Base-by-base conservation (phyloP, 2,888 invertebrate species). In the Andrena dorsata region DNA sequence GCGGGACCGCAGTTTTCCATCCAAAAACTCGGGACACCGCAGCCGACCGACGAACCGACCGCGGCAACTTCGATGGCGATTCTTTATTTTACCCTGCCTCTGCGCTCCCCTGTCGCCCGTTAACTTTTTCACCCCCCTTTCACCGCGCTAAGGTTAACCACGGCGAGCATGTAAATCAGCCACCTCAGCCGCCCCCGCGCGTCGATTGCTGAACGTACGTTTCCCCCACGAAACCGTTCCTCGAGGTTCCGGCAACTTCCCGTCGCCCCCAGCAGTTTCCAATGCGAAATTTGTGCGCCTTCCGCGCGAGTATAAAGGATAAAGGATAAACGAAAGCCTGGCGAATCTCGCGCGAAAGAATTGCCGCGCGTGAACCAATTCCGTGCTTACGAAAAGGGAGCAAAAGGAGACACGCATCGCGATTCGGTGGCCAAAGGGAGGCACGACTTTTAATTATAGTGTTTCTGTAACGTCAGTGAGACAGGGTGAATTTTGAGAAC, bases 21-120 rank as follows among this genome's bases (percentile, higher is more conserved):
- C 71, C 60, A 65, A 82, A 83, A 83, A 71, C 66, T 66, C 77
- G 73, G 70, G 28, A 51, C 56, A 68, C 82, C 76, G 82, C 82
- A 81, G 35, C 69, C 51, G 10, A 8, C 30, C 56, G 71, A 65
- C 68, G 73, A 72, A 64, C 69, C 51, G 41, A 65, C 41, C 68
- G 65, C 32, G 64, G 56, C 53, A 76, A 76, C 75, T 82, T 76
- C 82, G 60, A 71, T 51, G 71, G 20, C 76, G 61, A 82, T 71
- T 82, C 76, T 82, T 76, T 82, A 76, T 82, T 82, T 82, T 65
- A 26, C 70, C 16, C 49, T 32, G 51, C 23, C 23, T 0, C 28
- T 23, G 1, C n/a, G 30, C 20, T 20, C 32, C 32, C 68, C 20
- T 5, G 47, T 4, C 30, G 35, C 16, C 30, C 28, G 70, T 80